Conservation (phyloP, 1,140 invertebrate genomes). For the Rhyzopertha dominica region DNA sequence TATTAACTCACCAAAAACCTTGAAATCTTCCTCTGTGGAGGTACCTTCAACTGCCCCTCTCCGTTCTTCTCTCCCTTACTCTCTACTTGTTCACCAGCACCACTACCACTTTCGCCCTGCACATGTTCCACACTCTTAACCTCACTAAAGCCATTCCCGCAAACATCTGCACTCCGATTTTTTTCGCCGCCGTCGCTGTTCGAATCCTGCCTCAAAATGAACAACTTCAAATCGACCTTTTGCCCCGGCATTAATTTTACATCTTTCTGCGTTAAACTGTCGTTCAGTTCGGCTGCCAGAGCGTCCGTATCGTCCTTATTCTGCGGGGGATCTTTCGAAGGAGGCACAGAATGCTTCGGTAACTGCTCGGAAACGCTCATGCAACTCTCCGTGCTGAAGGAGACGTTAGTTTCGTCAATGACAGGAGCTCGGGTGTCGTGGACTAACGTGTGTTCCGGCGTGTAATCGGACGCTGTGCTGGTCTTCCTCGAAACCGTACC, state of each 20-base stretch:
- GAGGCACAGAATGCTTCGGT: too few relatives aligned
- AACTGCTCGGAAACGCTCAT: slow-evolving; percentile 1
- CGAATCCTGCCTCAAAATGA: slow-evolving; percentile 27
- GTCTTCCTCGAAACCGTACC: slow-evolving; percentile 51
- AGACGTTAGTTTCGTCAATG: slow-evolving; percentile 26
- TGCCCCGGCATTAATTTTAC: slow-evolving; percentile 32
- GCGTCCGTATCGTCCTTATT: slow-evolving; percentile 25
- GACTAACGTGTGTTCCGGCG: slow-evolving; percentile 49
- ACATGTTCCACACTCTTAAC: background rate
- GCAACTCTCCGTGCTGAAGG: slow-evolving; percentile 24
- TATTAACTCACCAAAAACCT: slow-evolving; percentile 73
- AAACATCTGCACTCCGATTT: too few relatives aligned
- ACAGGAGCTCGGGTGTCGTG: slow-evolving; percentile 17
- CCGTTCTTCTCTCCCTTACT: slow-evolving; percentile 9
- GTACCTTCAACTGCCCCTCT: slow-evolving; percentile 31
- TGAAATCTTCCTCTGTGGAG: slow-evolving; percentile 68
- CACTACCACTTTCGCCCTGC: background rate
- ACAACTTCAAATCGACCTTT: slow-evolving; percentile 38
- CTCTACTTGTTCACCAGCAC: too few relatives aligned
- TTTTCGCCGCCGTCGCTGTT: background rate
- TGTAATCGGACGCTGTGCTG: slow-evolving; percentile 52
- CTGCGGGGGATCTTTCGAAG: too few relatives aligned
- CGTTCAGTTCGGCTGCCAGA: slow-evolving; percentile 29
- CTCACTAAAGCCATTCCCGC: too few relatives aligned
- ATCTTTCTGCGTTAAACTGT: slow-evolving; percentile 33